phyloP scores from a whole-genome alignment of 2,888 invertebrate genomes.

The Synergus japonicus region DNA sequence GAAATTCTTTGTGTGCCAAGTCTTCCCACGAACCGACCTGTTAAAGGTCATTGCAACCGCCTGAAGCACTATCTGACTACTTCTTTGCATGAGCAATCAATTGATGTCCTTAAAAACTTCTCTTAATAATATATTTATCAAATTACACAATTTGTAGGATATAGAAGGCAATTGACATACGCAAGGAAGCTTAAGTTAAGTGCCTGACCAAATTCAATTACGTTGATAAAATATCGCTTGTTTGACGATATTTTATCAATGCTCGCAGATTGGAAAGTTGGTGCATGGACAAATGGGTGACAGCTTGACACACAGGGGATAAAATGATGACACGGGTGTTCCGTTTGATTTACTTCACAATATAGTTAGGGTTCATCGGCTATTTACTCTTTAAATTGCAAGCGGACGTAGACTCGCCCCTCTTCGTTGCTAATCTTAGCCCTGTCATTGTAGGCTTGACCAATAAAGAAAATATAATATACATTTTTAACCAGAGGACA shows the following conservation, averaged over 20 bases:
- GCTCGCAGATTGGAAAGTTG: not conserved
- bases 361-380: conserved; percentile 21
- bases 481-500: not conserved
- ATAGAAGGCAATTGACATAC: not conserved
- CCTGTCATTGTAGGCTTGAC: conserved; percentile 12
- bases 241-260: not conserved
- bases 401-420: conserved; percentile 37
- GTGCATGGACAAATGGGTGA: not conserved
- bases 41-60: too few species aligned
- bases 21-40: not conserved
- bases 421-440: conserved; percentile 23
- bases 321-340: conserved; percentile 51
- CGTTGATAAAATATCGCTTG: conserved; percentile 33
- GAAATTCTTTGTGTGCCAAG: not conserved
- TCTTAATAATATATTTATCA: too few species aligned
- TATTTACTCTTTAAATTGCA: conserved; percentile 39
- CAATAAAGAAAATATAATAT: conserved; percentile 9
- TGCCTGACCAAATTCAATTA: conserved; percentile 53
- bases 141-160: too few species aligned
- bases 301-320: conserved; percentile 46
- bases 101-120: too few species aligned
- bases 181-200: conserved; percentile 37
- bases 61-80: too few species aligned
- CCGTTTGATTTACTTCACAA: conserved; percentile 41
- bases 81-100: too few species aligned